Conservation (phyloP, 2,113 vertebrate species). For the Amia ocellicauda region DNA sequence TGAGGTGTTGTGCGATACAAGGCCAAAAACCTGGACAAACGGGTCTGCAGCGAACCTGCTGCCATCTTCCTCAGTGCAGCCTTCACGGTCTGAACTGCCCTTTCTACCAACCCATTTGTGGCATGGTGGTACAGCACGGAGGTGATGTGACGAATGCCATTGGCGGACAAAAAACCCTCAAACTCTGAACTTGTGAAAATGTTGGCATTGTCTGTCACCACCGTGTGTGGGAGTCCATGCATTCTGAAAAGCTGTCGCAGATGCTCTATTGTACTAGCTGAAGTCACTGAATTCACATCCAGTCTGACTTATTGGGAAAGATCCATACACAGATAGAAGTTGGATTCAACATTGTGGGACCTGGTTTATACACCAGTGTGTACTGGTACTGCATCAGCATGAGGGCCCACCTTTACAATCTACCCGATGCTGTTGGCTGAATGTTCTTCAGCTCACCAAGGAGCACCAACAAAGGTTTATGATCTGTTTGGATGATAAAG, state of each 20-base stretch:
- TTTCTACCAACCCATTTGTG: not conserved
- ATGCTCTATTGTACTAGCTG: not conserved
- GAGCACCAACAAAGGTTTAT: no score
- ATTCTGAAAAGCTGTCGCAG: not conserved
- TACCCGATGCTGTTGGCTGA: no score
- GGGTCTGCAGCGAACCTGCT: not conserved
- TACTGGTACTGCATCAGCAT: no score
- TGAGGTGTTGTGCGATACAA: no score
- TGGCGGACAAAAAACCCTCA: not conserved
- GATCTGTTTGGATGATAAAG: no score
- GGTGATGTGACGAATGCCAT: not conserved
- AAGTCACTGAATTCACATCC: not conserved
- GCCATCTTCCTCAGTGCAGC: not conserved
- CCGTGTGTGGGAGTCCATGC: not conserved
- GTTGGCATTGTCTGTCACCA: not conserved
- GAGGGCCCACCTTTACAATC: no score
- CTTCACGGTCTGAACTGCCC: not conserved
- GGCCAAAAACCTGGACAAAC: not conserved
- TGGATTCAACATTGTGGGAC: no score
- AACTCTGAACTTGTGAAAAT: not conserved
- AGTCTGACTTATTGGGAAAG: no score
- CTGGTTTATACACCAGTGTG: no score
- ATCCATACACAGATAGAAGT: no score
- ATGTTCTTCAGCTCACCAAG: no score
- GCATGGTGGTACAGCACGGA: not conserved